Evolutionary conservation across 2,113 vertebrate genomes (phyloP).

Genomic region (Elachura formosa): DNA sequence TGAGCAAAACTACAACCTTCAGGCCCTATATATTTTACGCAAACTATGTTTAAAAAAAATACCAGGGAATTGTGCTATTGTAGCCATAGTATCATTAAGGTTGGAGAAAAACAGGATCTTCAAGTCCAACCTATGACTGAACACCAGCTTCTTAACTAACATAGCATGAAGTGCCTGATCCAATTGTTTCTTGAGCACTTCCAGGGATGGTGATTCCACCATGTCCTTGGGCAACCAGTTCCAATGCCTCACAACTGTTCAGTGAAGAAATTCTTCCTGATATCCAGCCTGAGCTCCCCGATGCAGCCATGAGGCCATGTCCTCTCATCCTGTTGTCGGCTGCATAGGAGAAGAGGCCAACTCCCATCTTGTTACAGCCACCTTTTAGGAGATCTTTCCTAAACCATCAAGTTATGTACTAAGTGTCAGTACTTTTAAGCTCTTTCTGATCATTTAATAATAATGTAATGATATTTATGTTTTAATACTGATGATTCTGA

Average conservation of each 20-base stretch:
- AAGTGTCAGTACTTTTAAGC: background rate
- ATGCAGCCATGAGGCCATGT: background rate
- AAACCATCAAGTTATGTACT: background rate
- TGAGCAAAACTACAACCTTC: background rate
- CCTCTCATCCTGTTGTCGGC: background rate
- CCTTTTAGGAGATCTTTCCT: background rate
- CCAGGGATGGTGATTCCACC: background rate
- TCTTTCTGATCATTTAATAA: background rate
- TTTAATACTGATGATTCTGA: background rate
- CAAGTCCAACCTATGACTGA: no score
- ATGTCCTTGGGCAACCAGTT: background rate
- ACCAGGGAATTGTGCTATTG: background rate
- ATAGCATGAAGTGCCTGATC: rapidly evolving
- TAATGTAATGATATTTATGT: background rate
- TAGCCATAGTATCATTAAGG: background rate
- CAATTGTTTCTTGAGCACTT: rapidly evolving
- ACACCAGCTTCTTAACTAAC: background rate
- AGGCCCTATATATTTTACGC: background rate
- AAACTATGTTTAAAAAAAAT: background rate
- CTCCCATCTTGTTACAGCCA: background rate
- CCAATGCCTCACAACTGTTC: background rate
- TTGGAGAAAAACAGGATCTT: background rate
- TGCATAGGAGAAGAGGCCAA: background rate
- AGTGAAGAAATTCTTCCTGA: background rate
- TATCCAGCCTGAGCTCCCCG: background rate